Conservation (phyloP, 2,888 invertebrate species). For the Nowickia ferox region DNA sequence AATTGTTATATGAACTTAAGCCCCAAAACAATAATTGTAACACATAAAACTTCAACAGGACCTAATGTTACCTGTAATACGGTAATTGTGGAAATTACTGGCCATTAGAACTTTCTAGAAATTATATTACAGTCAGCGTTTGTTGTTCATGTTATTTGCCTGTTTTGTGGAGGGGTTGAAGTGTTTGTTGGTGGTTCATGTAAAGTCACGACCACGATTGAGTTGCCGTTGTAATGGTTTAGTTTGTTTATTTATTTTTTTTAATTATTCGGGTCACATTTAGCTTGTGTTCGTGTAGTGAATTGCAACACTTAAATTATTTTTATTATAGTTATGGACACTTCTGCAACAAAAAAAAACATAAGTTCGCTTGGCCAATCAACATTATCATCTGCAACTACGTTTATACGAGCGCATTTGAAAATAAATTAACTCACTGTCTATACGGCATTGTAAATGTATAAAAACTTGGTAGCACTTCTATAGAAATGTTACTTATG, state of each 20-base stretch:
- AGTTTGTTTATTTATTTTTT: not conserved
- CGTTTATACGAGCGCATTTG: too few relatives aligned
- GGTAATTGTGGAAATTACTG: not conserved
- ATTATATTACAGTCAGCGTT: not conserved
- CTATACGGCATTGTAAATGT: too few relatives aligned
- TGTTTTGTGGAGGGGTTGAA: not conserved
- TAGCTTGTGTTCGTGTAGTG: conserved; percentile 44
- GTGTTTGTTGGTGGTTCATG: conserved; percentile 13
- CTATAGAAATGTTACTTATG: too few relatives aligned
- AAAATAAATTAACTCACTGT: too few relatives aligned
- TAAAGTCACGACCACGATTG: not conserved
- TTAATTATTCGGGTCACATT: conserved; percentile 34
- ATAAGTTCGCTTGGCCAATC: not conserved
- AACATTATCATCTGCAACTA: conserved; percentile 10
- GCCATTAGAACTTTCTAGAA: conserved; percentile 13
- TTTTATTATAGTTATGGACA: conserved; percentile 2
- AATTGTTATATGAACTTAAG: not conserved
- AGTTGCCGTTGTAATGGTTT: conserved; percentile 22
- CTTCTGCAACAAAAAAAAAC: not conserved
- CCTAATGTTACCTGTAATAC: conserved; percentile 11
- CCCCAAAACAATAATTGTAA: not conserved
- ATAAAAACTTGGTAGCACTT: too few relatives aligned
- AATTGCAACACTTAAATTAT: conserved; percentile 45
- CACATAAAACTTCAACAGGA: not conserved
- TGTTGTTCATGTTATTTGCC: not conserved